Percentiles rank a stretch among this genome's conserved stretches.
These are phyloP conservation scores for Tubulanus polymorphus DNA, from an alignment of 2,888 invertebrate species.

Conservation along the genomic window DNA sequence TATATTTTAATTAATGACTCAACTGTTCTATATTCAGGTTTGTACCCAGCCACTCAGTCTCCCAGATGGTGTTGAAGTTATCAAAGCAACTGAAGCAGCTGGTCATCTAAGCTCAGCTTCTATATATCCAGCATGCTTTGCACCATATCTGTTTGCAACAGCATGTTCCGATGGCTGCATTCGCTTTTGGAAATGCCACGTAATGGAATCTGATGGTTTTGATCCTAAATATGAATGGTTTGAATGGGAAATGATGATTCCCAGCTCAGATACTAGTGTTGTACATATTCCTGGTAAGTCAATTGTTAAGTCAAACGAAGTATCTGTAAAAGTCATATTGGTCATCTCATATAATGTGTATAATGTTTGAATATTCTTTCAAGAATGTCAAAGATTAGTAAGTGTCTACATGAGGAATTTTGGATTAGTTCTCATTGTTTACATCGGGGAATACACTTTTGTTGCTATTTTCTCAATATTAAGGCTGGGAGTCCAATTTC, in stretches of 20 bases:
- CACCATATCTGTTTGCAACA: slow-evolving; percentile 92
- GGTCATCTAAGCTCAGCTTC: slow-evolving; percentile 96
- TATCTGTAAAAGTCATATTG: too few relatives aligned
- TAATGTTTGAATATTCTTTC: too few relatives aligned
- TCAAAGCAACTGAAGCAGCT: slow-evolving; percentile 90
- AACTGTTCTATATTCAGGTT: slow-evolving; percentile 59
- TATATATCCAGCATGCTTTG: slow-evolving; percentile 97
- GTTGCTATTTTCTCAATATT: too few relatives aligned
- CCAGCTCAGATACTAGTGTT: slow-evolving; percentile 62
- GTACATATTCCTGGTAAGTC: slow-evolving; percentile 70
- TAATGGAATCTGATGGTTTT: slow-evolving; percentile 18
- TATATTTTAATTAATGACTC: too few relatives aligned
- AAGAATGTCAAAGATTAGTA: too few relatives aligned
- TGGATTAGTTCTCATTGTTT: too few relatives aligned
- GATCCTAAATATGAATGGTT: slow-evolving; percentile 67
- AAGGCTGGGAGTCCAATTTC: too few relatives aligned
- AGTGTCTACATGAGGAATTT: too few relatives aligned
- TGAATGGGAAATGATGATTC: slow-evolving; percentile 80
- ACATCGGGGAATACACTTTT: too few relatives aligned
- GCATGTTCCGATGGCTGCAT: slow-evolving; percentile 92
- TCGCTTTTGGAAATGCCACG: slow-evolving; percentile 48
- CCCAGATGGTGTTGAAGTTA: slow-evolving; percentile 85
- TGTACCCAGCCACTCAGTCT: slow-evolving; percentile 83
- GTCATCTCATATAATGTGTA: too few relatives aligned
- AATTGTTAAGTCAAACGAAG: slow-evolving; percentile 1